phyloP scores from a whole-genome alignment of 2,113 vertebrate genomes.

The Madoqua kirkii region DNA sequence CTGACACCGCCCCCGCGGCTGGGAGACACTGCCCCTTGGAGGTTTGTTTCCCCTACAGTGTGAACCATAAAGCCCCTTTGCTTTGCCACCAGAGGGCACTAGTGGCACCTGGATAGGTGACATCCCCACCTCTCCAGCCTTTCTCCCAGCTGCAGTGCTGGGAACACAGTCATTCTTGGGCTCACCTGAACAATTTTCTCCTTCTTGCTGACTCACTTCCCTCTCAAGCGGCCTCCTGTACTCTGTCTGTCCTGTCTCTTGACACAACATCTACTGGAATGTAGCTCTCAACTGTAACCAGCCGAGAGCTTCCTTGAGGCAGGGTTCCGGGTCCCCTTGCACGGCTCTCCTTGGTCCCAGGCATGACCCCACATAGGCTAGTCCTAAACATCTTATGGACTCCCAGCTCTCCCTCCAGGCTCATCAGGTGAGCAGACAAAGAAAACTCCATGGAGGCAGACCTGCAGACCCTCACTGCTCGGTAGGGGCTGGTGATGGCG shows the following conservation, averaged over 20 bases:
- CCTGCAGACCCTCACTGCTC: not conserved
- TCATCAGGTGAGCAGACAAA: not conserved
- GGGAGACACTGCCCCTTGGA: accelerated
- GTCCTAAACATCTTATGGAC: not conserved
- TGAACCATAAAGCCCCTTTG: not conserved
- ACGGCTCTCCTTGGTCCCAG: accelerated
- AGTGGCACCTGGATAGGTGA: not conserved
- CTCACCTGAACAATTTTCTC: not conserved
- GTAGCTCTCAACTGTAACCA: not conserved
- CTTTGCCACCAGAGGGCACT: not conserved
- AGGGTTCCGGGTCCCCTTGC: not conserved
- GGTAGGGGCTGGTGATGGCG: not conserved
- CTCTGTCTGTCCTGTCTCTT: not conserved
- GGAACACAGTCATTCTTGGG: not conserved
- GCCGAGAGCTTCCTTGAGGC: not conserved
- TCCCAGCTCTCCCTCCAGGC: not conserved
- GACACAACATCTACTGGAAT: not conserved
- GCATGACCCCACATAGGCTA: not conserved
- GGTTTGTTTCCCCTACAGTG: accelerated
- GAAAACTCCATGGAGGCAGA: not conserved
- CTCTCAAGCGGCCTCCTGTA: not conserved
- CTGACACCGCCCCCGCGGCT: no score
- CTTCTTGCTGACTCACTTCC: not conserved
- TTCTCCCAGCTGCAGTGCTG: not conserved
- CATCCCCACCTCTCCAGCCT: not conserved